A percentile compares a stretch with the other conserved stretches of the same genome.
phyloP scores from a whole-genome alignment of 2,113 vertebrate species.

The Motacilla alba region DNA sequence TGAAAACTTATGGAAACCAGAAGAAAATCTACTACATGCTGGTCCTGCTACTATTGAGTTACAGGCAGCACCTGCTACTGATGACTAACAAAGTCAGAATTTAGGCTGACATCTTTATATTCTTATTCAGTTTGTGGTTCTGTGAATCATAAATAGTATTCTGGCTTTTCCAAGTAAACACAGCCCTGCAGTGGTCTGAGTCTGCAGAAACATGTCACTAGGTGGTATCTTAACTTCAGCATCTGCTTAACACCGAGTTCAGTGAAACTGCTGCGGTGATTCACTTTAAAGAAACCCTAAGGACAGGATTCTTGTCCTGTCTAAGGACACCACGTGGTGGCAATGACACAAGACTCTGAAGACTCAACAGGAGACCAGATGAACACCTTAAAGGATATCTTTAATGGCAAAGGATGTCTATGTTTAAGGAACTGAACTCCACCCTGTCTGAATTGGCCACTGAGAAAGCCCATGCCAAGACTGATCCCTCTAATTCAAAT shows the following conservation, averaged over 20 bases:
- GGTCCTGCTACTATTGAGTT: background rate
- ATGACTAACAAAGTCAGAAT: background rate
- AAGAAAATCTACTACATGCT: background rate
- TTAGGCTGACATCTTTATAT: background rate
- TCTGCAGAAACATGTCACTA: background rate
- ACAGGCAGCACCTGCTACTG: background rate
- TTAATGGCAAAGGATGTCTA: background rate
- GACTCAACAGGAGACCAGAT: background rate
- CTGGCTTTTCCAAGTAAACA: background rate
- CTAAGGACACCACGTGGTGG: background rate
- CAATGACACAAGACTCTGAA: background rate
- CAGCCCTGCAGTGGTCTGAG: background rate
- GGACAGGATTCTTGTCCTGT: background rate
- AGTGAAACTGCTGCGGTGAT: background rate
- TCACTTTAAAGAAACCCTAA: background rate
- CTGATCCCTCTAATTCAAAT: background rate
- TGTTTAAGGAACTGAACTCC: background rate
- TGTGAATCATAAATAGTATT: background rate
- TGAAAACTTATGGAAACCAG: background rate
- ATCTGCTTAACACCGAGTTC: background rate
- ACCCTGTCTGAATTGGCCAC: background rate
- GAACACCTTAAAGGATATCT: background rate
- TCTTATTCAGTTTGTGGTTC: background rate
- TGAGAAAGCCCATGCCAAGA: background rate
- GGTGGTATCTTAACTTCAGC: background rate